Evolutionary conservation across 2,888 invertebrate genomes (phyloP).

Genomic region (Nemoura dubitans): DNA sequence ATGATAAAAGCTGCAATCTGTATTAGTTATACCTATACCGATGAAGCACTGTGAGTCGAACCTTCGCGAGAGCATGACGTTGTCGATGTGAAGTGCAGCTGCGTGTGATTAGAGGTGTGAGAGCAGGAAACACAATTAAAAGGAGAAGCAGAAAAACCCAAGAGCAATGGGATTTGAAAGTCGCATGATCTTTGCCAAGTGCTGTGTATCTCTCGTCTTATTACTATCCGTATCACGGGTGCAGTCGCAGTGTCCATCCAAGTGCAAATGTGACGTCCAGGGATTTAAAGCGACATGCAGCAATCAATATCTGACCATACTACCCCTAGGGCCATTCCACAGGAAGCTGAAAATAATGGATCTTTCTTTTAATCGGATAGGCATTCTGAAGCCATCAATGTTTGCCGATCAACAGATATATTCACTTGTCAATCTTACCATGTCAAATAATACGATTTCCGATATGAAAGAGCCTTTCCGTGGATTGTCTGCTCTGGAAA

Average conservation of each 20-base stretch:
- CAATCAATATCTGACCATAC: not conserved
- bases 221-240: not conserved
- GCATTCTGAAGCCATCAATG: not conserved
- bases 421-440: not conserved
- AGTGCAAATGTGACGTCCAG: not conserved
- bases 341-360: not conserved
- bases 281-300: not conserved
- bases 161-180: not conserved
- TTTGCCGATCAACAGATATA: not conserved
- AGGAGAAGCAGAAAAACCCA: not conserved
- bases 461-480: not conserved
- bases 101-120: too few relatives aligned
- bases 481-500: not conserved
- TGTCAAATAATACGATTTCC: not conserved
- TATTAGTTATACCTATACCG: too few relatives aligned
- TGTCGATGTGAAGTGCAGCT: too few relatives aligned
- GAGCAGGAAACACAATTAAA: too few relatives aligned
- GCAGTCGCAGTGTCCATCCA: not conserved
- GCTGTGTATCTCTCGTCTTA: not conserved
- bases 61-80: too few relatives aligned
- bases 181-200: not conserved
- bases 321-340: not conserved
- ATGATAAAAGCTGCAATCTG: too few relatives aligned
- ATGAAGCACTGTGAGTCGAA: too few relatives aligned
- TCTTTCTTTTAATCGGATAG: not conserved